phyloP scores from a whole-genome alignment of 2,797 vertebrate species.

The Gephyroberyx darwinii region DNA sequence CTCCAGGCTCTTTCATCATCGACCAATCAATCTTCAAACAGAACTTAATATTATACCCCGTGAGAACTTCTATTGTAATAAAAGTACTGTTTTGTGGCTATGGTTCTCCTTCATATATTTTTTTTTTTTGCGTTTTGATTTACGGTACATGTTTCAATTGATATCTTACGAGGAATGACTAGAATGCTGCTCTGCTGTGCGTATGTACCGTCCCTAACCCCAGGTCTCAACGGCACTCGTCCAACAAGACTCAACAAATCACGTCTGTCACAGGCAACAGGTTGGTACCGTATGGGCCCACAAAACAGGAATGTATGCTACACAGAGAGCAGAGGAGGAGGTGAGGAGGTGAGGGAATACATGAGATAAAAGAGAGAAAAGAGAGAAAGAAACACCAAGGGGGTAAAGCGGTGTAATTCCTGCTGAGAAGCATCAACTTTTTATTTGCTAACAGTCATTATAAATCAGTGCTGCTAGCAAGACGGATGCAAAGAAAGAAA shows the following conservation, averaged over 20 bases:
- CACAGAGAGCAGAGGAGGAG: background rate
- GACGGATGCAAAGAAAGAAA: background rate
- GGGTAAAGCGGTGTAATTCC: background rate
- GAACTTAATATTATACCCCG: background rate
- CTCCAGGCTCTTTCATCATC: conserved; percentile 29
- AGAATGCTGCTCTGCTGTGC: conserved; percentile 30
- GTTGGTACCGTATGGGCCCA: conserved; percentile 41
- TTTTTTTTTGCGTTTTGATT: conserved; percentile 10
- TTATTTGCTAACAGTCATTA: background rate
- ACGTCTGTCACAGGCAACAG: conserved; percentile 34
- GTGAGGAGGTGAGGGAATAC: conserved; percentile 1
- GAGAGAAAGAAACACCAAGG: background rate
- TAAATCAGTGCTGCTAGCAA: background rate
- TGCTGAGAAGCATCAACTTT: too few relatives aligned
- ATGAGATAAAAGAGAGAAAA: background rate
- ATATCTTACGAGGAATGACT: conserved; percentile 22
- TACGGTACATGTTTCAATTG: conserved; percentile 25
- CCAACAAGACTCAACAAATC: conserved; percentile 56
- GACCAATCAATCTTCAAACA: conserved; percentile 6
- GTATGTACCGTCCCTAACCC: conserved; percentile 8
- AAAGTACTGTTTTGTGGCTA: background rate
- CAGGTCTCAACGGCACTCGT: background rate
- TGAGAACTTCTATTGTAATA: conserved; percentile 11
- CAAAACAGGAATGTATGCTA: conserved; percentile 29
- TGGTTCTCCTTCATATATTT: background rate